Evolutionary conservation across 2,113 vertebrate species (phyloP).

Genomic region (Ardeotis arabs): DNA sequence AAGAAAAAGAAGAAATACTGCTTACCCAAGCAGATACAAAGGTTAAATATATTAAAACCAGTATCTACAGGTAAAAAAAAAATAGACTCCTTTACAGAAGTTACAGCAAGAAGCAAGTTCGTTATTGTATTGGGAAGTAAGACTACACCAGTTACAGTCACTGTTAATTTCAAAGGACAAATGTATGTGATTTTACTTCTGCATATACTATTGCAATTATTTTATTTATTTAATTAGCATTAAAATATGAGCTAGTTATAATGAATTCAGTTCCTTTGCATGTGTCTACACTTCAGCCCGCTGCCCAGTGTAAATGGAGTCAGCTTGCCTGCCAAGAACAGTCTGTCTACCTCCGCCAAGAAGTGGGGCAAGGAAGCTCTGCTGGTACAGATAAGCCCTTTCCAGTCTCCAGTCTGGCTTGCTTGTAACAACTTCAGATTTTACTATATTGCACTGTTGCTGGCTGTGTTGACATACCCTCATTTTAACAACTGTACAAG

Average conservation of each 20-base stretch:
- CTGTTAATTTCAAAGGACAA: not conserved
- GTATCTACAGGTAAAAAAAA: not conserved
- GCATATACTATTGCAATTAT: not conserved
- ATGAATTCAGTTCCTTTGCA: not conserved
- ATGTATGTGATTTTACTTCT: not conserved
- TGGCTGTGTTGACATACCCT: not conserved
- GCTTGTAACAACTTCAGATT: not conserved
- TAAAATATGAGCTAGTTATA: conserved; percentile 20
- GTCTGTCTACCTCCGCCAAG: not conserved
- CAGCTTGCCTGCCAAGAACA: not conserved
- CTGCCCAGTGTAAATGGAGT: not conserved
- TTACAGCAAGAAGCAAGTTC: not conserved
- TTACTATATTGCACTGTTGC: not conserved
- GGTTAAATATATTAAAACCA: not conserved
- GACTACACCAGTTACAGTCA: not conserved
- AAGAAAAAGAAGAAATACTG: not conserved
- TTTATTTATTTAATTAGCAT: conserved; percentile 27
- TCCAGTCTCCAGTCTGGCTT: not conserved
- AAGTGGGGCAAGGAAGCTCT: not conserved
- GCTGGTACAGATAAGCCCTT: not conserved
- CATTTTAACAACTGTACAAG: not conserved
- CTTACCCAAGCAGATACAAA: not conserved
- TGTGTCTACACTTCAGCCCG: not conserved
- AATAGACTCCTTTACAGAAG: not conserved
- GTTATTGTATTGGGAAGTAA: not conserved